Evolutionary conservation across 2,797 vertebrate species (phyloP).

Genomic region (Pitangus sulphuratus): DNA sequence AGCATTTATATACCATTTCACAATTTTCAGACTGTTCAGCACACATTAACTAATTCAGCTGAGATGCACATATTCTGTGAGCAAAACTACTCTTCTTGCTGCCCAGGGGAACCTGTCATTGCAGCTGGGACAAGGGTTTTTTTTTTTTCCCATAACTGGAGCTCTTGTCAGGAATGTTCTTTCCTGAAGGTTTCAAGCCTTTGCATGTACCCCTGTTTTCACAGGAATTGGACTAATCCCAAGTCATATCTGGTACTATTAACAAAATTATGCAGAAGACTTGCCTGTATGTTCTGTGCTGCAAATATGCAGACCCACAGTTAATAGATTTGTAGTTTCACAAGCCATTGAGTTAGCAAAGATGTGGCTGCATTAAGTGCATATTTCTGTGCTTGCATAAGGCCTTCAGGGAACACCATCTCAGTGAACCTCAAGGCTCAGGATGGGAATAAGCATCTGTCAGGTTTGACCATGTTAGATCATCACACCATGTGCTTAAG

Average conservation of each 20-base stretch:
- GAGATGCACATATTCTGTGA: slow-evolving; percentile 23
- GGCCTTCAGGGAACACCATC: neutral
- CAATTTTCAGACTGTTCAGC: slow-evolving; percentile 16
- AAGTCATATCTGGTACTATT: neutral
- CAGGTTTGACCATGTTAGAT: neutral
- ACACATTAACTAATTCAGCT: slow-evolving; percentile 32
- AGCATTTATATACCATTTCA: slow-evolving; percentile 18
- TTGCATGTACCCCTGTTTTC: neutral
- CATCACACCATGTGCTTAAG: neutral
- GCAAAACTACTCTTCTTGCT: slow-evolving; percentile 18
- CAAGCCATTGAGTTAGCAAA: neutral
- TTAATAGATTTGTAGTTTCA: neutral
- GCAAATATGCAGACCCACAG: neutral
- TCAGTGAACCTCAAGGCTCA: neutral
- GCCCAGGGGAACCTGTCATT: neutral
- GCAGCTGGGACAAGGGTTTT: slow-evolving; percentile 8
- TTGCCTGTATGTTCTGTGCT: neutral
- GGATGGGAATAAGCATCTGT: neutral
- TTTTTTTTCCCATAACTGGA: neutral
- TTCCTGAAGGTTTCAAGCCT: neutral
- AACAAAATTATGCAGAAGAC: neutral
- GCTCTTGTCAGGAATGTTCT: neutral
- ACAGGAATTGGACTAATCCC: neutral
- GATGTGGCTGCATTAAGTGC: neutral
- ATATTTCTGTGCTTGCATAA: neutral